A percentile compares a stretch with the other conserved stretches of the same genome.
Conservation (phyloP, 2,797 vertebrate species). For the Poecilia velifera region DNA sequence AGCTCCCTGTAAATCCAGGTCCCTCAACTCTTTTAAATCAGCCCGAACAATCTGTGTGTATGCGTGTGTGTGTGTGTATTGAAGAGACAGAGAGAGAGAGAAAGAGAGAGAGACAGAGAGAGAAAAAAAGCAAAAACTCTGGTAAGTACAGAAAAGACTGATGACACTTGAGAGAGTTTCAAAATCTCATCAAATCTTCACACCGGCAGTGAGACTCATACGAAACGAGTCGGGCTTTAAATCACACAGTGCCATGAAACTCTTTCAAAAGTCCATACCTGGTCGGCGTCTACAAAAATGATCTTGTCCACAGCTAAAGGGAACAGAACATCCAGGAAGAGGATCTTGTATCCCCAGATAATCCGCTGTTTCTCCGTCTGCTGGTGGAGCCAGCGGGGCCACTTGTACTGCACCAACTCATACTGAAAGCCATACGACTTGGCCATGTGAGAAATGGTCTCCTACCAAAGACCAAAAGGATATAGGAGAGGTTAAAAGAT, state of each 20-base stretch:
- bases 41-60: conserved; percentile 89
- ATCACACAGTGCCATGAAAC: background rate
- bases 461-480: conserved; percentile 73
- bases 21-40: conserved; percentile 91
- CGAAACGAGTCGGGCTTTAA: background rate
- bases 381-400: conserved; percentile 95
- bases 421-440: conserved; percentile 90
- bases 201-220: background rate
- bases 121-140: conserved; percentile 5
- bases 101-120: conserved; percentile 1
- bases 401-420: conserved; percentile 94
- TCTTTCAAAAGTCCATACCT: conserved; percentile 79
- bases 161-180: conserved; percentile 1
- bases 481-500: conserved; percentile 6
- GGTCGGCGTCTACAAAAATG: conserved; percentile 98
- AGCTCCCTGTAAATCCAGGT: conserved; percentile 89
- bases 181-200: conserved; percentile 42
- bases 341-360: conserved; percentile 99
- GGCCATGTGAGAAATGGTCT: conserved; percentile 93
- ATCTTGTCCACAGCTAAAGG: conserved; percentile 96
- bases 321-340: conserved; percentile 97
- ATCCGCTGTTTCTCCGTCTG: conserved; percentile 97
- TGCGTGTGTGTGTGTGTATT: background rate
- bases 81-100: conserved; percentile 1
- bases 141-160: conserved; percentile 7